These are phyloP conservation scores for Megaustenia siamemsis DNA, from an alignment of 2,888 invertebrate genomes.

Conservation along the genomic window DNA sequence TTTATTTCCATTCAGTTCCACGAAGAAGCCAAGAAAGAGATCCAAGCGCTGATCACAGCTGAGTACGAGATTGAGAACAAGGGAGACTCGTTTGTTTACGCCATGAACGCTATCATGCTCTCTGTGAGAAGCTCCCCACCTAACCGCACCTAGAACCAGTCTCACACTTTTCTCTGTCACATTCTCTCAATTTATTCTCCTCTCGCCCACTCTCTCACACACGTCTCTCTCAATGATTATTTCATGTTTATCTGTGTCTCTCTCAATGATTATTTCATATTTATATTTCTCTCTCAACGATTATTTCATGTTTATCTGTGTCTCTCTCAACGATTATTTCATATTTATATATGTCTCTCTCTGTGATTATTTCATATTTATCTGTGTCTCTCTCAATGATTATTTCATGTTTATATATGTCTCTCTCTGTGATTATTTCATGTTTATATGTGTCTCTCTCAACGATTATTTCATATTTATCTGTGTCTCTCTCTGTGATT, in stretches of 20 bases:
- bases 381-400: background rate
- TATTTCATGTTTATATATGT: background rate
- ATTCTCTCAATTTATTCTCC: background rate
- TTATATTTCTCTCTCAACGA: too few relatives aligned
- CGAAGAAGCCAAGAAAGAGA: background rate
- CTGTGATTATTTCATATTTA: background rate
- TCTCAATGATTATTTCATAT: too few relatives aligned
- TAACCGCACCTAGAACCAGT: background rate
- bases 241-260: too few relatives aligned
- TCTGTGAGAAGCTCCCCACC: background rate
- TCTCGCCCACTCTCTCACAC: background rate
- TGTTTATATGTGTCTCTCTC: too few relatives aligned
- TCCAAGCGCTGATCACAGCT: background rate
- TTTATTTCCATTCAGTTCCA: background rate
- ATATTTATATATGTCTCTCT: too few relatives aligned
- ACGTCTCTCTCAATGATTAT: too few relatives aligned
- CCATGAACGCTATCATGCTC: conserved; percentile 1
- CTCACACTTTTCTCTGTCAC: background rate
- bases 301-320: background rate
- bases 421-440: background rate
- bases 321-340: background rate
- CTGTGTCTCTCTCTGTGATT: too few relatives aligned
- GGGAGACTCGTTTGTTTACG: background rate
- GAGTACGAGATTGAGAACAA: background rate
- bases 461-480: too few relatives aligned